These are phyloP conservation scores for Petrocephalus schoutedeni DNA, from an alignment of 2,797 vertebrate genomes.

Conservation along the genomic window DNA sequence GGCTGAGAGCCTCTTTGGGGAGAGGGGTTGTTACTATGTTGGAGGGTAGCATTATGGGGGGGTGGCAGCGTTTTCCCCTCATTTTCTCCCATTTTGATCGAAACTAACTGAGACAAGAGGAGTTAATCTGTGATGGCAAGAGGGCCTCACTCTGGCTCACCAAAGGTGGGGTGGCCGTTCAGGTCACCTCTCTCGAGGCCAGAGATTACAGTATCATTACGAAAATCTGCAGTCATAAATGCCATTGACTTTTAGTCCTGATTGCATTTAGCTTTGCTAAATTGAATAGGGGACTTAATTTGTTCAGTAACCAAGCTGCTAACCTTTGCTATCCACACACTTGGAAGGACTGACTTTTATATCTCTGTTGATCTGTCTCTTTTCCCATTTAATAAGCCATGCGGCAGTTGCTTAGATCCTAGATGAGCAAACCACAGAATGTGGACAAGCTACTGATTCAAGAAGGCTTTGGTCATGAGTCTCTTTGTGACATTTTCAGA, in stretches of 20 bases:
- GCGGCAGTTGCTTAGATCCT: conserved; percentile 19
- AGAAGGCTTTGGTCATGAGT: conserved; percentile 29
- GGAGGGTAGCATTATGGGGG: not conserved
- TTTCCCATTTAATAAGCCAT: conserved; percentile 39
- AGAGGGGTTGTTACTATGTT: not conserved
- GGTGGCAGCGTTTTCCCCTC: not conserved
- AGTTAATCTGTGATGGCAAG: not conserved
- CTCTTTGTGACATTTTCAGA: conserved; percentile 60
- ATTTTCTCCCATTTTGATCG: not conserved
- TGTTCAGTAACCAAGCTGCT: conserved; percentile 25
- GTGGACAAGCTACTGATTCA: not conserved
- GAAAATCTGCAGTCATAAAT: conserved; percentile 16
- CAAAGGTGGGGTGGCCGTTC: not conserved
- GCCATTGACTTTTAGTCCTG: conserved; percentile 28
- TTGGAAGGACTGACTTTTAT: conserved; percentile 36
- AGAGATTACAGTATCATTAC: conserved; percentile 18
- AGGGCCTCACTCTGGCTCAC: not conserved
- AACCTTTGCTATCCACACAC: conserved; percentile 7
- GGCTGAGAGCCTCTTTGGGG: not conserved
- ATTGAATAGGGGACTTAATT: conserved; percentile 34
- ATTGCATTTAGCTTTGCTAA: conserved; percentile 28
- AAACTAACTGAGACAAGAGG: not conserved
- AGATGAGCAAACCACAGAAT: conserved; percentile 13
- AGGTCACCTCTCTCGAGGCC: not conserved
- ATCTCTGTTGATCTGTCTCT: conserved; percentile 27